Conservation (phyloP, 1,140 invertebrate species). For the Megathymus violae region DNA sequence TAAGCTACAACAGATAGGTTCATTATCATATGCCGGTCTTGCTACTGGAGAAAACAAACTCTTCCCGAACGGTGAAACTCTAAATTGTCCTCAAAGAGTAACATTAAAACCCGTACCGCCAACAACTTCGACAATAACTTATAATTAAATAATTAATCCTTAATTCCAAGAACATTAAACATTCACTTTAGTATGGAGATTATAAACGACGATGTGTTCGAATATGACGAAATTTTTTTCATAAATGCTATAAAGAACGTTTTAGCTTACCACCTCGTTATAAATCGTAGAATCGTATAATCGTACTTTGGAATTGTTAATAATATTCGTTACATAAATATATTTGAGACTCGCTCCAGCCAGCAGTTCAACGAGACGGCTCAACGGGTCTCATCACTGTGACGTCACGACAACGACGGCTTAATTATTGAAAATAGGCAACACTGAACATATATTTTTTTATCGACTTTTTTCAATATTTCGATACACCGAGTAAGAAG, state of each 20-base stretch:
- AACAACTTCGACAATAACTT: constrained; percentile 10
- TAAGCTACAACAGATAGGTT: neutral
- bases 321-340: constrained; percentile 7
- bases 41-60: neutral
- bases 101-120: constrained; percentile 9
- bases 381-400: no score
- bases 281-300: neutral
- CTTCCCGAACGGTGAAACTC: neutral
- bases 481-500: no score
- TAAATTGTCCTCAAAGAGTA: neutral
- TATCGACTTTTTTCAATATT: no score
- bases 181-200: constrained; percentile 11
- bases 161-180: constrained; percentile 17
- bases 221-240: constrained; percentile 30
- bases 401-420: no score
- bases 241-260: constrained; percentile 24
- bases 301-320: constrained; percentile 3
- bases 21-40: neutral
- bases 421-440: no score
- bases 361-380: no score
- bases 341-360: neutral
- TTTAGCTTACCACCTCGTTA: constrained; percentile 8
- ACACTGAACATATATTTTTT: no score
- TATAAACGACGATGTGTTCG: constrained; percentile 23
- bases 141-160: constrained; percentile 22